Evolutionary conservation across 2,797 vertebrate genomes (phyloP).

Genomic region (Chrosomus eos): DNA sequence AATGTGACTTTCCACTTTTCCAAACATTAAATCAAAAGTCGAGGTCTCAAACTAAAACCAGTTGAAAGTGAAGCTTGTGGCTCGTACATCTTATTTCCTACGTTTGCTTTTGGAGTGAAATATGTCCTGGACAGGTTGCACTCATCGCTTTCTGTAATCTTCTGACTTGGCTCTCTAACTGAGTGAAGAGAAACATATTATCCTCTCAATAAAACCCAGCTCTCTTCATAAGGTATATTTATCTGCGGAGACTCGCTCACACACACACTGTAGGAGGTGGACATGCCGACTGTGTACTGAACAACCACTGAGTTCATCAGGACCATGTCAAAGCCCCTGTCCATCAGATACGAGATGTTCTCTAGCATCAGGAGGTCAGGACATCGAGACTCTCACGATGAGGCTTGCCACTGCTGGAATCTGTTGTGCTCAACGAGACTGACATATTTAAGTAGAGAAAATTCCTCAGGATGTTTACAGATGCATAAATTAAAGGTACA

Average conservation of each 20-base stretch:
- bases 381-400: conserved; percentile 7
- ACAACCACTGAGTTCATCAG: background rate
- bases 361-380: background rate
- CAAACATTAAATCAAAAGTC: conserved; percentile 20
- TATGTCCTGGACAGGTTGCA: background rate
- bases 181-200: conserved; percentile 1
- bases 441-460: background rate
- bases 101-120: background rate
- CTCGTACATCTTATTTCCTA: conserved; percentile 1
- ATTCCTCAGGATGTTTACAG: background rate
- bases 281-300: background rate
- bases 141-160: background rate
- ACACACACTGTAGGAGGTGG: background rate
- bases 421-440: background rate
- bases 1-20: conserved; percentile 39
- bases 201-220: background rate
- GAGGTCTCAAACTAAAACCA: conserved; percentile 41
- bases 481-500: background rate
- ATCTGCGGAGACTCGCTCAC: background rate
- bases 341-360: conserved; percentile 8
- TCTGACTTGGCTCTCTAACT: background rate
- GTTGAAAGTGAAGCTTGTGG: conserved; percentile 12
- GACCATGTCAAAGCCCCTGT: background rate
- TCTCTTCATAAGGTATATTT: background rate
- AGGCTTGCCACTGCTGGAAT: conserved; percentile 7